A percentile compares a stretch with the other conserved stretches of the same genome.
These are phyloP conservation scores for Anas platyrhynchos DNA, from an alignment of 2,113 vertebrate species.

Conservation along the genomic window DNA sequence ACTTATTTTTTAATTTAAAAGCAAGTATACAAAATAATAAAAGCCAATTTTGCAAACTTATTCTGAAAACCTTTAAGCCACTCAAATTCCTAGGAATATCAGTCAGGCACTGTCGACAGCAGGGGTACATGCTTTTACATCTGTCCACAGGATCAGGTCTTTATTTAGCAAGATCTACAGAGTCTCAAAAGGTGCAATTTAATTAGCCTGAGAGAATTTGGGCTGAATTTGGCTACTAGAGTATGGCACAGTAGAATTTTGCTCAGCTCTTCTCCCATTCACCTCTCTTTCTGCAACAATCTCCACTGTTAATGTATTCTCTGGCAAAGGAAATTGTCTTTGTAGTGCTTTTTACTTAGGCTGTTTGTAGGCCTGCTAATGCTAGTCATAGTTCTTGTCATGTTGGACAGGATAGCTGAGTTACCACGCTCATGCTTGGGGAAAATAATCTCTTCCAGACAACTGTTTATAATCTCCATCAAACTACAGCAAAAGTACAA, in stretches of 20 bases:
- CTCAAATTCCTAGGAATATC: background rate
- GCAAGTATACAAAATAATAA: background rate
- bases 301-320: background rate
- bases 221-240: background rate
- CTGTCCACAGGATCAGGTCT: background rate
- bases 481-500: background rate
- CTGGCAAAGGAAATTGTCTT: background rate
- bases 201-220: background rate
- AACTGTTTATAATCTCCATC: accelerated
- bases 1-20: background rate
- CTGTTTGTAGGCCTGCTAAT: background rate
- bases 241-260: background rate
- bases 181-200: background rate
- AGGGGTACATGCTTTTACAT: background rate
- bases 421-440: background rate
- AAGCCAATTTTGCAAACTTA: background rate
- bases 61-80: background rate
- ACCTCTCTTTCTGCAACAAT: background rate
- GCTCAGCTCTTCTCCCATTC: background rate
- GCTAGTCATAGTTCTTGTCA: background rate
- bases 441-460: background rate
- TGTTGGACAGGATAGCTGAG: background rate
- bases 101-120: background rate
- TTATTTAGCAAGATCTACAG: background rate
- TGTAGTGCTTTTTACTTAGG: background rate